phyloP scores from a whole-genome alignment of 2,888 invertebrate species.

The Autographa gamma region DNA sequence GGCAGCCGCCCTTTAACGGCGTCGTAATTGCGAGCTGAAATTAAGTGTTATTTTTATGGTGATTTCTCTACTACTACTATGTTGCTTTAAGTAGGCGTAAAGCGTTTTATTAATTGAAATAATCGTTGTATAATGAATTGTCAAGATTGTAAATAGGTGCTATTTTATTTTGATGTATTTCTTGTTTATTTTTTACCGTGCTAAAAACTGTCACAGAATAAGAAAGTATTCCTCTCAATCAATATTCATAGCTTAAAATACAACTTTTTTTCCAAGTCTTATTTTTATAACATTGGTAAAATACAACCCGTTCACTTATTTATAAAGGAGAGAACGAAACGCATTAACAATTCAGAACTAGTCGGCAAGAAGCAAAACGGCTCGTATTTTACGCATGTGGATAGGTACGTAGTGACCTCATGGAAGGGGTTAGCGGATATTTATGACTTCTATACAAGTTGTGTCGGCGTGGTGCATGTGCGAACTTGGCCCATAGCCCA shows the following conservation, averaged over 20 bases:
- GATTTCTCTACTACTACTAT: slow-evolving; percentile 88
- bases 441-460: slow-evolving; percentile 74
- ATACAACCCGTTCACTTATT: slow-evolving; percentile 7
- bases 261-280: neutral
- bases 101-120: slow-evolving; percentile 87
- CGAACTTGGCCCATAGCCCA: slow-evolving; percentile 79
- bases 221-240: neutral
- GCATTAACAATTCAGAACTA: slow-evolving; percentile 22
- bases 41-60: slow-evolving; percentile 89
- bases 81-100: slow-evolving; percentile 87
- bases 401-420: slow-evolving; percentile 73
- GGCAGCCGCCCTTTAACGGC: slow-evolving; percentile 85
- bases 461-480: slow-evolving; percentile 76
- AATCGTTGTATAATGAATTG: slow-evolving; percentile 65
- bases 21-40: slow-evolving; percentile 87
- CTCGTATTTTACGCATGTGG: slow-evolving; percentile 58
- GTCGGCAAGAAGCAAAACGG: slow-evolving; percentile 42
- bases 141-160: slow-evolving; percentile 43
- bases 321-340: slow-evolving; percentile 19
- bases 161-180: slow-evolving; percentile 38
- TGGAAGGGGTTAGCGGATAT: slow-evolving; percentile 79
- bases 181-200: neutral
- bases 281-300: neutral
- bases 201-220: neutral
- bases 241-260: neutral